Percentiles rank a stretch among this genome's conserved stretches.
Evolutionary conservation across 2,888 invertebrate species (phyloP).

Genomic region (Epistrophe grossulariae): DNA sequence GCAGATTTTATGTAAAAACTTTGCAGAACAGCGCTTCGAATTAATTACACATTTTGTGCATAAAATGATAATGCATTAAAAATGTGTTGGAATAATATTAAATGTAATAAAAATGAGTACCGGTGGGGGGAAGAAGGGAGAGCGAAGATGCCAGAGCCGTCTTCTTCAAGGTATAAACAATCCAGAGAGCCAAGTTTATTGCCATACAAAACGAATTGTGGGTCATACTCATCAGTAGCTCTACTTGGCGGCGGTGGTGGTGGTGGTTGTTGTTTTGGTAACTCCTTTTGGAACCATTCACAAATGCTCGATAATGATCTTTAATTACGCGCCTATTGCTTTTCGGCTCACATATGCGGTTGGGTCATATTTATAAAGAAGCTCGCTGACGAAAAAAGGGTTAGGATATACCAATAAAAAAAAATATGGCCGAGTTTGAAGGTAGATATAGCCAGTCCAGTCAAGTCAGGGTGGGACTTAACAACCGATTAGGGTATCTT

Average conservation of each 20-base stretch:
- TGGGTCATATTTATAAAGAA: background rate
- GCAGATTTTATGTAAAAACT: conserved; percentile 34
- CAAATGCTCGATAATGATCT: conserved; percentile 64
- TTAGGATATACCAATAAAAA: conserved; percentile 15
- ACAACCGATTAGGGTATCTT: conserved; percentile 42
- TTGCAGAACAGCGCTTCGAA: conserved; percentile 62
- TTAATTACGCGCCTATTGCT: conserved; percentile 72
- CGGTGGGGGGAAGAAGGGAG: conserved; percentile 1
- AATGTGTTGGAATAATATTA: conserved; percentile 75
- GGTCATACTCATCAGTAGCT: conserved; percentile 15
- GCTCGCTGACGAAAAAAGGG: conserved; percentile 32
- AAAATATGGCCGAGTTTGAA: conserved; percentile 16
- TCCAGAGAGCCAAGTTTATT: conserved; percentile 42
- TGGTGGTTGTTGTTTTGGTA: conserved; percentile 5
- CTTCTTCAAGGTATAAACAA: background rate
- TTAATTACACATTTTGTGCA: conserved; percentile 74
- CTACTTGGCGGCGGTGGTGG: background rate
- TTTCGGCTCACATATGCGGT: background rate
- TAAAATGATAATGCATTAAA: conserved; percentile 73
- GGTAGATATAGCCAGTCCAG: too few species aligned
- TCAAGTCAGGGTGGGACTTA: conserved; percentile 37
- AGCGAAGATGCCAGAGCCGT: background rate
- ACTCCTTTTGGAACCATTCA: conserved; percentile 17
- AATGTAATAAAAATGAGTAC: conserved; percentile 64
- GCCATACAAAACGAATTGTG: conserved; percentile 33